A percentile compares a stretch with the other conserved stretches of the same genome.
These are phyloP conservation scores for Stramonita haemastoma DNA, from an alignment of 2,888 invertebrate genomes.

Conservation along the genomic window DNA sequence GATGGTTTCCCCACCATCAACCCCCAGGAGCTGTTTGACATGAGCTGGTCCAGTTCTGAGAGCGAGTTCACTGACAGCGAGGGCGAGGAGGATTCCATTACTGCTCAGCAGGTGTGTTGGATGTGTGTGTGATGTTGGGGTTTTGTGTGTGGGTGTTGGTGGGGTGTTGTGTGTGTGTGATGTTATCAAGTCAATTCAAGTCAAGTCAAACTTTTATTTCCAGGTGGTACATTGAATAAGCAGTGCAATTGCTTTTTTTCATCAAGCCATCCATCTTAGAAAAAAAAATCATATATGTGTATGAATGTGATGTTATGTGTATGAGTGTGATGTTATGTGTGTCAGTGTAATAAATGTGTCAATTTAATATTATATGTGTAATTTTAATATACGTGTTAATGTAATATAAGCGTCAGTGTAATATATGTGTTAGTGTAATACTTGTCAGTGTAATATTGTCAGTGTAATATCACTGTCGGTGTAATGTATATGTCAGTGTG, in stretches of 20 bases:
- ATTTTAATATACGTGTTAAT: no score
- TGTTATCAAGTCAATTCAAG: not conserved
- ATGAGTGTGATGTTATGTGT: not conserved
- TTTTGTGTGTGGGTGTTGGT: not conserved
- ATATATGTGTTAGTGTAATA: no score
- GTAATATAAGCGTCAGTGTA: no score
- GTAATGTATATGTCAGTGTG: no score
- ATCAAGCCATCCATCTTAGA: no score
- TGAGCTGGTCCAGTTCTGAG: constrained; percentile 71
- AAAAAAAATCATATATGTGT: no score
- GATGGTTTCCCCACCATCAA: constrained; percentile 50
- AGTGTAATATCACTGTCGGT: no score
- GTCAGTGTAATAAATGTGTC: not conserved
- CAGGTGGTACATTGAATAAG: no score
- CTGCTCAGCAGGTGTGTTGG: constrained; percentile 19
- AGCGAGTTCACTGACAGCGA: constrained; percentile 63
- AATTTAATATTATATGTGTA: no score
- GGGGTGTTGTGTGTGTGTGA: not conserved
- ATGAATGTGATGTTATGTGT: not conserved
- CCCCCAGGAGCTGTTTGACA: constrained; percentile 68
- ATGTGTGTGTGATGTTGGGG: not conserved
- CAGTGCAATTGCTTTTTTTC: no score
- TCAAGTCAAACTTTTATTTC: no score
- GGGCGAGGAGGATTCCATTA: constrained; percentile 41
- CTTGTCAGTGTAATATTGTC: no score